Evolutionary conservation across 2,888 invertebrate species (phyloP), one percentile per base, ranked within the genome.

Genomic region (Aspidiotus destructor): DNA sequence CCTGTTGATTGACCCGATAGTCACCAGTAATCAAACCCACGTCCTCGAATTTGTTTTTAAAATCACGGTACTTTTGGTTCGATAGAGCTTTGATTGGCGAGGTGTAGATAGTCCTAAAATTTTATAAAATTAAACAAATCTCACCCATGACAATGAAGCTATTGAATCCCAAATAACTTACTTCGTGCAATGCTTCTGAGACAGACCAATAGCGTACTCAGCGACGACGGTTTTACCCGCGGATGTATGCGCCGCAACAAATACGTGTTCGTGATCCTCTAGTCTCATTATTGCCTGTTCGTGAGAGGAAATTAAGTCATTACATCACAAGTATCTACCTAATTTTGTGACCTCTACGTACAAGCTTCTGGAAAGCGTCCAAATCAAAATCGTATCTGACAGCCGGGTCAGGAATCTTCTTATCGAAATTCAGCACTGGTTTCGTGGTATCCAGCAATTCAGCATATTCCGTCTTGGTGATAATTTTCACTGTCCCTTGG

Each of bases 161-260:
- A 28, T 28, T 48, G 48, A 48, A 48, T 17, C 41, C 44, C 41
- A 15, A 17, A 41, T 40, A n/a, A 67, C 62, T 73, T 76, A 86
- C 87, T 85, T 86, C 0, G 95, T 95, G 81, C 90, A 89, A 77
- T 96, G 92, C 73, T 88, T 87, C 75, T 91, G 86, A 0, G 96
- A 93, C 75, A 99, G 81, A 0, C 98, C 98, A 73, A 99, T 95
- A 0, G 99, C 99, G 78, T 99, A 99, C 79, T 99, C 99, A 0
- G 99, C 99, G 0, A 99, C 96, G 0, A 96, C 98, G 0, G 99
- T 99, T 81, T 99, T 99, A 40, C 92, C 94, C 0, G 99, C 99
- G 0, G 99, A 99, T 0, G 99, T 99, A 76, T 99, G 99, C 0
- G 99, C 99, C 0, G 99, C 96, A 0, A 99, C 97, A 78, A 99